Percentiles rank a stretch among this genome's conserved stretches.
Evolutionary conservation across 2,797 vertebrate genomes (phyloP).

Genomic region (Phylloscopus collybita): DNA sequence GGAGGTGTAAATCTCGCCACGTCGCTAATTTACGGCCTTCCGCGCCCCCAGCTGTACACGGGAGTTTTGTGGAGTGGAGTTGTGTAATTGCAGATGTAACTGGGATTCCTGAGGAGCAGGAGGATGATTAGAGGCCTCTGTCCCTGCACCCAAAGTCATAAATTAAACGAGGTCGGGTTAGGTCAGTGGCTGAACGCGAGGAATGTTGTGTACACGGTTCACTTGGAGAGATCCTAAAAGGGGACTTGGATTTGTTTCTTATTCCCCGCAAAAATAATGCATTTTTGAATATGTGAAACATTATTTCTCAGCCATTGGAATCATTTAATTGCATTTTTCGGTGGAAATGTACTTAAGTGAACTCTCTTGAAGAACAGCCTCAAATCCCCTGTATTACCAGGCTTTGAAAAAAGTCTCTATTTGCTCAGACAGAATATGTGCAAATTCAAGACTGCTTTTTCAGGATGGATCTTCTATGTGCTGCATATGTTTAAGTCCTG

Average conservation of each 20-base stretch:
- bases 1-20: conserved; percentile 25
- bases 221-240: background rate
- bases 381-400: background rate
- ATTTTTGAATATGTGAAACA: background rate
- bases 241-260: background rate
- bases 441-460: background rate
- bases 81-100: background rate
- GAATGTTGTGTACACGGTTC: background rate
- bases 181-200: background rate
- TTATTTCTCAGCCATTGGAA: background rate
- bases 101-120: background rate
- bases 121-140: background rate
- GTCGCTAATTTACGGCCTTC: conserved; percentile 12
- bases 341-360: background rate
- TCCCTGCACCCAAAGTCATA: background rate
- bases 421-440: background rate
- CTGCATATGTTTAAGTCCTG: background rate
- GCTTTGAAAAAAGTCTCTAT: background rate
- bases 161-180: background rate
- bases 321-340: background rate
- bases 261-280: fast-evolving
- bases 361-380: background rate
- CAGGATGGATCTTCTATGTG: background rate
- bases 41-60: background rate
- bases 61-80: background rate